These are phyloP conservation scores for Anas platyrhynchos DNA, from an alignment of 2,113 vertebrate genomes.

Conservation along the genomic window DNA sequence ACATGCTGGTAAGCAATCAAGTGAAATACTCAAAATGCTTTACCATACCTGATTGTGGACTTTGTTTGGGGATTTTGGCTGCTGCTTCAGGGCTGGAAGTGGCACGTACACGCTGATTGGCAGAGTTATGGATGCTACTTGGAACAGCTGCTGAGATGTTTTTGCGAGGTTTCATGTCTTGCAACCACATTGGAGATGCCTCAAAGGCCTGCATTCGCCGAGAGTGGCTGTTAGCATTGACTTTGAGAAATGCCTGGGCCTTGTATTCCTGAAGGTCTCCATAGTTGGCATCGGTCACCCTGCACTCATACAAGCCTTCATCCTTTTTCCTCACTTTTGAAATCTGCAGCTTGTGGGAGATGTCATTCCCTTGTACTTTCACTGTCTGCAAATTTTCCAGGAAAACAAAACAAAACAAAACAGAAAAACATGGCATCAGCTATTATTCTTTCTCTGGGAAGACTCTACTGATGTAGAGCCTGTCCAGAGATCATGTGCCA, in stretches of 20 bases:
- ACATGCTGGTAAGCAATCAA: conserved; percentile 56
- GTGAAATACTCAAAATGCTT: conserved; percentile 73
- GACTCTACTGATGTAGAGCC: not conserved
- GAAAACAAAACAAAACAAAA: not conserved
- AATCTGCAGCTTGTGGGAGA: conserved; percentile 96
- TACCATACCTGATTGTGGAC: conserved; percentile 91
- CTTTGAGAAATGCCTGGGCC: conserved; percentile 91
- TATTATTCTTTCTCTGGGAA: not conserved
- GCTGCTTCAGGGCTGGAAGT: conserved; percentile 88
- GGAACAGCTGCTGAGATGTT: conserved; percentile 79
- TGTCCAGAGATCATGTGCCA: not conserved
- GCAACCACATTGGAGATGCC: conserved; percentile 91
- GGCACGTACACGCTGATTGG: conserved; percentile 81
- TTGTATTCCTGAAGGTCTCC: conserved; percentile 94
- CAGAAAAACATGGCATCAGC: not conserved
- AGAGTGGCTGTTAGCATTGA: conserved; percentile 85
- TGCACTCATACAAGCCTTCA: conserved; percentile 93
- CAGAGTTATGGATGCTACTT: conserved; percentile 82
- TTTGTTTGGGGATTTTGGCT: conserved; percentile 91
- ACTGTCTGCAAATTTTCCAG: conserved; percentile 87
- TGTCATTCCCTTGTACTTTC: conserved; percentile 97
- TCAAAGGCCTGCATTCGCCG: conserved; percentile 88
- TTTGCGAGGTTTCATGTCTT: conserved; percentile 90
- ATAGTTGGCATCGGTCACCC: conserved; percentile 93
- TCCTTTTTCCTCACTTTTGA: conserved; percentile 93